phyloP scores from a whole-genome alignment of 2,113 vertebrate genomes.

The Psettodes erumei region DNA sequence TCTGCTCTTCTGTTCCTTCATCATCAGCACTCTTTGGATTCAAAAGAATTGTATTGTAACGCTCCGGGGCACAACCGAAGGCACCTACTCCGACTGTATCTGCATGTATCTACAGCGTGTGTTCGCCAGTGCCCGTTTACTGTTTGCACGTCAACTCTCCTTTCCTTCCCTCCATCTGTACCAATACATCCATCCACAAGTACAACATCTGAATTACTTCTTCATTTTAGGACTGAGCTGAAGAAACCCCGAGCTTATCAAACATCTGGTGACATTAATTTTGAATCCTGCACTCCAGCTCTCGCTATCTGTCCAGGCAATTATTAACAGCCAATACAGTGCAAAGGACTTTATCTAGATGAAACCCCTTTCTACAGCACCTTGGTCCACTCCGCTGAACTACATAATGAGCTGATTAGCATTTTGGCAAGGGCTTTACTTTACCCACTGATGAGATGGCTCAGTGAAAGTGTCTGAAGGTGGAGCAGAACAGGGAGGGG shows the following conservation, averaged over 20 bases:
- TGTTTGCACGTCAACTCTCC: background rate
- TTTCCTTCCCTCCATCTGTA: background rate
- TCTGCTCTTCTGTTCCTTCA: constrained; percentile 29
- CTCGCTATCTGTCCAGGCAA: constrained; percentile 5
- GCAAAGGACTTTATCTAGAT: constrained; percentile 58
- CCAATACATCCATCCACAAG: background rate
- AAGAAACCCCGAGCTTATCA: constrained; percentile 43
- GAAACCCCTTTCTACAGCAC: constrained; percentile 33
- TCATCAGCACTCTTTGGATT: constrained; percentile 48
- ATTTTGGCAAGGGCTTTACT: constrained; percentile 67
- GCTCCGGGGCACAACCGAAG: constrained; percentile 26
- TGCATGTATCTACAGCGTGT: background rate
- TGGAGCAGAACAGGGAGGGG: constrained; percentile 4
- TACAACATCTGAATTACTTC: background rate
- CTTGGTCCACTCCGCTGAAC: constrained; percentile 60
- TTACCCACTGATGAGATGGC: constrained; percentile 62
- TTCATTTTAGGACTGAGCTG: constrained; percentile 19
- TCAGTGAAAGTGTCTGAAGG: constrained; percentile 30
- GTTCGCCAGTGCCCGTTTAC: background rate
- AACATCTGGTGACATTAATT: constrained; percentile 48
- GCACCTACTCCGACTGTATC: constrained; percentile 13
- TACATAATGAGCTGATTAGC: constrained; percentile 78
- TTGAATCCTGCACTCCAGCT: constrained; percentile 8
- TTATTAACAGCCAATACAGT: constrained; percentile 44
- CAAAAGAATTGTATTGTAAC: constrained; percentile 13